Conservation (phyloP, 2,797 vertebrate species). For the Amblyopsis hoosieri region DNA sequence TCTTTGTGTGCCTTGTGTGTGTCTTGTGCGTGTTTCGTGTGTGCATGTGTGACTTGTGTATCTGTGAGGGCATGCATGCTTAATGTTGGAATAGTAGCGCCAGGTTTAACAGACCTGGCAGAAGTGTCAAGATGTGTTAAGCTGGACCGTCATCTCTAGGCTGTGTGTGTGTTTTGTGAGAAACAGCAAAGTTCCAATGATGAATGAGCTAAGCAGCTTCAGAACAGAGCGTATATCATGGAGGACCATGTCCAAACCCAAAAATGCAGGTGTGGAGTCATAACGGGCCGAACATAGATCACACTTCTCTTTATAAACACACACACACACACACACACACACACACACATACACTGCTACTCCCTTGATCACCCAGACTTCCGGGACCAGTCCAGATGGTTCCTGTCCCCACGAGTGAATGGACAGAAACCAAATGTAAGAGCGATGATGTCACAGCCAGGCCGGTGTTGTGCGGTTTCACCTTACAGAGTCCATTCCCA, state of each 20-base stretch:
- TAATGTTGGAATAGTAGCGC: slow-evolving; percentile 58
- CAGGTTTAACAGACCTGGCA: slow-evolving; percentile 36
- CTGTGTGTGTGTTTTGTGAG: neutral
- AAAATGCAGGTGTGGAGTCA: slow-evolving; percentile 38
- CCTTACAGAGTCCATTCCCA: slow-evolving; percentile 70
- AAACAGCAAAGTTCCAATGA: slow-evolving; percentile 13
- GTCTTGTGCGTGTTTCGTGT: slow-evolving; percentile 28
- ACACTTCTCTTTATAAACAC: slow-evolving; percentile 1
- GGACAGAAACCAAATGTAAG: slow-evolving; percentile 51
- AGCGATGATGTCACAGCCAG: slow-evolving; percentile 67
- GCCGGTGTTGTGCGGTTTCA: slow-evolving; percentile 52
- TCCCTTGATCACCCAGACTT: slow-evolving; percentile 31
- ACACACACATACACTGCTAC: slow-evolving; percentile 4
- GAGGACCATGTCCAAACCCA: slow-evolving; percentile 13
- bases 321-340: slow-evolving; percentile 15
- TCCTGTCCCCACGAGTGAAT: slow-evolving; percentile 42
- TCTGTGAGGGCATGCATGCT: no score
- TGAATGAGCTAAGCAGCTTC: slow-evolving; percentile 38
- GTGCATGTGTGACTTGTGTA: neutral
- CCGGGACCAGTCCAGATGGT: slow-evolving; percentile 57
- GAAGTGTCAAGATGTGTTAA: slow-evolving; percentile 48
- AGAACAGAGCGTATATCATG: slow-evolving; percentile 18
- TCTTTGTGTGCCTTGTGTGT: slow-evolving; percentile 48
- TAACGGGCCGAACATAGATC: slow-evolving; percentile 30
- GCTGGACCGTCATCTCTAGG: slow-evolving; percentile 32